Conservation (phyloP, 2,113 vertebrate genomes). For the Procavia capensis region DNA sequence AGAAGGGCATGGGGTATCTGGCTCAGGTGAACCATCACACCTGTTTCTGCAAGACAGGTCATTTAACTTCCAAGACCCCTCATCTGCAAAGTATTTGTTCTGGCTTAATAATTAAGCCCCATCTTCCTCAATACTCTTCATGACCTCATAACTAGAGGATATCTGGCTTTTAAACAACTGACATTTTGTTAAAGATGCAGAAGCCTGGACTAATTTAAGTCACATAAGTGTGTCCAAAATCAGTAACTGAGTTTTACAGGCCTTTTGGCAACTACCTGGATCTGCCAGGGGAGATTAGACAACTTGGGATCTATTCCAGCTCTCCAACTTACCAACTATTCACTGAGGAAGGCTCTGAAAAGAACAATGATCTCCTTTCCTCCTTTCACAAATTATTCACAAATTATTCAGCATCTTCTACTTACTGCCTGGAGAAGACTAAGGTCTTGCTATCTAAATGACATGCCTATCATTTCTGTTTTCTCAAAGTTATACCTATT, state of each 20-base stretch:
- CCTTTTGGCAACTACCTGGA: not conserved
- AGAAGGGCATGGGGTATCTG: not conserved
- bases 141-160: not conserved
- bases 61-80: not conserved
- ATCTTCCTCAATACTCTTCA: not conserved
- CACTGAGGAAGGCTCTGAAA: not conserved
- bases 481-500: not conserved
- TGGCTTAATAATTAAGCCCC: not conserved
- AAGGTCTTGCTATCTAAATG: not conserved
- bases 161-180: not conserved
- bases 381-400: not conserved
- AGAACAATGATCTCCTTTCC: not conserved
- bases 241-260: not conserved
- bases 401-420: not conserved
- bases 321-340: not conserved
- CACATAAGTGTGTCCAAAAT: not conserved
- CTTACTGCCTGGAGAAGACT: not conserved
- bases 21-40: not conserved
- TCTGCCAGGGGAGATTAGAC: not conserved
- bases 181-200: not conserved
- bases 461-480: no score
- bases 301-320: not conserved
- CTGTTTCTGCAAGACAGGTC: not conserved
- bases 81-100: not conserved
- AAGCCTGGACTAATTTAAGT: no score